Evolutionary conservation across 2,888 invertebrate species (phyloP).

Genomic region (Tetragnatha montana): DNA sequence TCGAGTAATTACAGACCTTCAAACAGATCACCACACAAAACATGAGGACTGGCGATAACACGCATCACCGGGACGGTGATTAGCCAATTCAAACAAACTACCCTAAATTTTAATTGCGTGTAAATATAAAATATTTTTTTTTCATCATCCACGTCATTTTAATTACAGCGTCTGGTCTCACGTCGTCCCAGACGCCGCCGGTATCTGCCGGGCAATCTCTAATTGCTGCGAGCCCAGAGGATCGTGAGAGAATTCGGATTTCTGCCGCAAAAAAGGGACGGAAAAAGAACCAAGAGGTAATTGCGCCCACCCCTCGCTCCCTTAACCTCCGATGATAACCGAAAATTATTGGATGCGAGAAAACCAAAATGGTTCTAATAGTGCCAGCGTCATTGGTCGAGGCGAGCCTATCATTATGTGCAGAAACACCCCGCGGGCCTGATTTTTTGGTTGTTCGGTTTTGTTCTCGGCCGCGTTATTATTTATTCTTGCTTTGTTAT

Average conservation of each 20-base stretch:
- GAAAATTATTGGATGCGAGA: constrained; percentile 65
- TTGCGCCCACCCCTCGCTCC: constrained; percentile 27
- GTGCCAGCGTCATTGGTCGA: constrained; percentile 40
- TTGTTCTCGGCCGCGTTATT: background rate
- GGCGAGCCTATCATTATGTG: constrained; percentile 53
- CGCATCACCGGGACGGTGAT: too few species aligned
- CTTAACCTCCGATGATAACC: constrained; percentile 59
- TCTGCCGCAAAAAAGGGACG: background rate
- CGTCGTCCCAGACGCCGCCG: background rate
- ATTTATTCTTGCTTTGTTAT: constrained; percentile 20
- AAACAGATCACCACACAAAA: too few species aligned
- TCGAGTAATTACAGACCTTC: too few species aligned
- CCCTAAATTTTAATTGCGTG: too few species aligned
- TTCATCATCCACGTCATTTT: background rate
- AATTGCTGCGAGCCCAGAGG: background rate
- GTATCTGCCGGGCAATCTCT: background rate
- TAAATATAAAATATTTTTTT: too few species aligned
- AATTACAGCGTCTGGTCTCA: background rate
- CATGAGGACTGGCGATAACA: too few species aligned
- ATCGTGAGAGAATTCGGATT: constrained; percentile 6
- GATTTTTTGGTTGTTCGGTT: constrained; percentile 11
- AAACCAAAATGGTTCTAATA: constrained; percentile 56
- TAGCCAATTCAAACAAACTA: too few species aligned
- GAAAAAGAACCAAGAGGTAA: constrained; percentile 25
- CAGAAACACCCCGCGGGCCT: constrained; percentile 1